Evolutionary conservation across 1,140 invertebrate species (phyloP), one percentile per base, ranked within the genome.

Genomic region (Rhyzopertha dominica): DNA sequence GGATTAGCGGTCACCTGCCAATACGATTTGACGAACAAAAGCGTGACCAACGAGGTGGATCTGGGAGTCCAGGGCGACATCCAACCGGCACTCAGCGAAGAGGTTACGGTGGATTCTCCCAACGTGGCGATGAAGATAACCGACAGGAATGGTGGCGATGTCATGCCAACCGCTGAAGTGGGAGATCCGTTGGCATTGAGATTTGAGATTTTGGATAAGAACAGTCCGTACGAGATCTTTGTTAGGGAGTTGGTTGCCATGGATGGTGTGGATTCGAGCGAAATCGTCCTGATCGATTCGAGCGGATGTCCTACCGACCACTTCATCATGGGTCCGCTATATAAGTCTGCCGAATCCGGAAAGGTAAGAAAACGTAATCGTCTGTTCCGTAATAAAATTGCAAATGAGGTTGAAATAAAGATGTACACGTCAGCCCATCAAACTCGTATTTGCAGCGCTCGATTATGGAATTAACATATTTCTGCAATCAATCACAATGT

Each of bases 41-140:
- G 87, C 18, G 89, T 95, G 5, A 86, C 87, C 7, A 94, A 95
- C 69, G 88, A 90, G 66, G 86, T 92, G 7, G 88, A 92, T 64
- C 75, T 92, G 28, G 87, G 85, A 30, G 87, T 94, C n/a, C 81
- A 83, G 49, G 86, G 87, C 35, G 89, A 91, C 57, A 84, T 91
- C 43, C 59, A 48, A 29, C 54, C 54, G 24, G 84, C 82, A 2
- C 69, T 88, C 19, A 85, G 79, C 19, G 87, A 86, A 66, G 87
- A 87, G 70, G 87, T 85, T 14, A 84, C 90, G 52, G 90, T 95
- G 12, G 89, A 92, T 62, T 92, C 90, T 32, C 90, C 90, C 14
- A 93, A 93, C 68, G 90, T 95, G 22, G 84, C 89, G 2, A 95
- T 95, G 91, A 87, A 87, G 64, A 92, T 94, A 58, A 93, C 87